Base-by-base conservation (phyloP, 2,888 invertebrate genomes). In the Andrena haemorrhoa region DNA sequence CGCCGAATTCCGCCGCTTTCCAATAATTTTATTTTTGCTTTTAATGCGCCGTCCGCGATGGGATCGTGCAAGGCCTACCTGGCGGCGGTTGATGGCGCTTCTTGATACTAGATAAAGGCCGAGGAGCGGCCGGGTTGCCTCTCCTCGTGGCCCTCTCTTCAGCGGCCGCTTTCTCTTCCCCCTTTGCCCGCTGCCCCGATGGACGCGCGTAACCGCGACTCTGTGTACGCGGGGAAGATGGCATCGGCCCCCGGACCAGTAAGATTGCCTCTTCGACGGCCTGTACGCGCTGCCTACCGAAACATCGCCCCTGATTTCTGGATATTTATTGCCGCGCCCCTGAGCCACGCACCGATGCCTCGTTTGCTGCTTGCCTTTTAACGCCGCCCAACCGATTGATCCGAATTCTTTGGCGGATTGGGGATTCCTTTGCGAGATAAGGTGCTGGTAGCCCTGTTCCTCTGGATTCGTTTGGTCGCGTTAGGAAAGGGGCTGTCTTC, bases 1-100 rank as follows among this genome's bases (percentile, higher is more conserved):
- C 88, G 88, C 86, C 90, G 89, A 92, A 92, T 92, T 92, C 90
- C 86, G 82, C 84, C 85, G 84, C 83, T 89, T 92, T 91, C 87
- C 89, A 90, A 91, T 92, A 89, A 92, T 92, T 92, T 92, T 92
- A 89, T 91, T 91, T 91, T 92, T 88, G 87, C 90, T 89, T 91
- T 91, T 91, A 91, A 92, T 90, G 88, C 89, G 80, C 86, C 79
- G 80, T 63, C 72, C 75, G 75, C 82, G 90, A 91, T 91, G 86
- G 84, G 87, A 91, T 91, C 91, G 82, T 81, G 78, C 80, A 73
- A 68, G 81, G 83, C 80, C 68, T 84, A 84, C 87, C 86, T 85
- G 85, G 66, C 84, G 86, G 87, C 89, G 79, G 83, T 75, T 82
- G 83, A 83, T 83, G 83, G 83, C 83, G 82, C 83, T 83, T 83